These are phyloP conservation scores for Pomatorhinus ruficollis DNA, from an alignment of 2,113 vertebrate genomes.

Conservation along the genomic window DNA sequence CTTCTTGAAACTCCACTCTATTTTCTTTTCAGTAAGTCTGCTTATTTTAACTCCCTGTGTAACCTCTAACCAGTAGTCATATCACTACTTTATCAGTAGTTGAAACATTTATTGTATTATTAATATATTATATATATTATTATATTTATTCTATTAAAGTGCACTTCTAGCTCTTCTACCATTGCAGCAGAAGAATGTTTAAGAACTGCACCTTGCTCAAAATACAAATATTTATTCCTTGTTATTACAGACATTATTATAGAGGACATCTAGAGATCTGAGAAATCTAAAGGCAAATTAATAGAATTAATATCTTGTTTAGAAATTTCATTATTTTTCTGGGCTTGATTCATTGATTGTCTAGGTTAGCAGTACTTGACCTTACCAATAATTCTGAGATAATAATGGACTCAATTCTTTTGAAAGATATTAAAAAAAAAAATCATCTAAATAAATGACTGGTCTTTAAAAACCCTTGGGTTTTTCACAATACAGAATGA, in stretches of 20 bases:
- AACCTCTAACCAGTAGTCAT: not conserved
- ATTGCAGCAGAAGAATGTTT: not conserved
- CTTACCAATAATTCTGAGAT: not conserved
- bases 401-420: not conserved
- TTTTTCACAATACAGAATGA: not conserved
- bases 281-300: not conserved
- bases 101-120: not conserved
- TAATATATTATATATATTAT: not conserved
- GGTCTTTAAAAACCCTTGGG: not conserved
- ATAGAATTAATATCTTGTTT: not conserved
- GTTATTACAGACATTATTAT: not conserved
- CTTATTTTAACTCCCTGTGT: not conserved
- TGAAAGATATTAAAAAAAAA: not conserved
- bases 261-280: not conserved
- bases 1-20: not conserved
- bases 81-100: not conserved
- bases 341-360: not conserved
- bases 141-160: not conserved
- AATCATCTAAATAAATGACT: not conserved
- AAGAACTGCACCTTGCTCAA: not conserved
- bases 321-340: not conserved
- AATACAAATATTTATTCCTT: not conserved
- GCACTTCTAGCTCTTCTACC: not conserved
- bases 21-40: not conserved
- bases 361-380: not conserved